These are phyloP conservation scores for Apis cerana DNA, from an alignment of 1,140 invertebrate genomes.

Conservation along the genomic window DNA sequence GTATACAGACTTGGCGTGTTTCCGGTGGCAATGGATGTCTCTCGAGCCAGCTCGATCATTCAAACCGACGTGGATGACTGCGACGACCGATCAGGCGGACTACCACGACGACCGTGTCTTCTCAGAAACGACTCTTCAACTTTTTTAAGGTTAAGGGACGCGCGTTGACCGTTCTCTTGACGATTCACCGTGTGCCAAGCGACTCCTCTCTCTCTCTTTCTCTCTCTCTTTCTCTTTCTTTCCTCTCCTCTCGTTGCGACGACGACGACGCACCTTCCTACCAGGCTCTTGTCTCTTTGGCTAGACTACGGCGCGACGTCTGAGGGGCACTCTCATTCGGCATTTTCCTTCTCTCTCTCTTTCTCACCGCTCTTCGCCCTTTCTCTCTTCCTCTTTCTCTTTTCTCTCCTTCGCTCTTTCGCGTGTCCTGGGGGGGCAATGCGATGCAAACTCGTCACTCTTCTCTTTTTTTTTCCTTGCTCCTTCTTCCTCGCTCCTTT, in stretches of 20 bases:
- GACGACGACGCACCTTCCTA: conserved; percentile 65
- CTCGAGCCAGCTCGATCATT: conserved; percentile 54
- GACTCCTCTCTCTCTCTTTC: conserved; percentile 35
- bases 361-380: conserved; percentile 6
- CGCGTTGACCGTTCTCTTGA: conserved; percentile 52
- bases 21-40: conserved; percentile 54
- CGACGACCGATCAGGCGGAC: conserved; percentile 41
- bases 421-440: conserved; percentile 60
- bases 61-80: conserved; percentile 58
- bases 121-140: conserved; percentile 63
- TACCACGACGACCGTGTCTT: conserved; percentile 58
- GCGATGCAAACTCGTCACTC: conserved; percentile 78
- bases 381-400: conserved; percentile 48
- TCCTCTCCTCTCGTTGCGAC: conserved; percentile 40
- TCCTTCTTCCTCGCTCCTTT: conserved; percentile 49
- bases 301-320: conserved; percentile 61
- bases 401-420: conserved; percentile 41
- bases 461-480: conserved; percentile 43
- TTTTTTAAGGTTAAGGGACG: conserved; percentile 63
- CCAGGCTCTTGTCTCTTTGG: conserved; percentile 64
- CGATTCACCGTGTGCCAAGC: conserved; percentile 50
- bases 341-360: conserved; percentile 49
- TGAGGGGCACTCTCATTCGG: conserved; percentile 60
- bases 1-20: conserved; percentile 51
- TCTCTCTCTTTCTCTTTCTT: not conserved